Evolutionary conservation across 2,113 vertebrate genomes (phyloP).

Genomic region (Rissa tridactyla): DNA sequence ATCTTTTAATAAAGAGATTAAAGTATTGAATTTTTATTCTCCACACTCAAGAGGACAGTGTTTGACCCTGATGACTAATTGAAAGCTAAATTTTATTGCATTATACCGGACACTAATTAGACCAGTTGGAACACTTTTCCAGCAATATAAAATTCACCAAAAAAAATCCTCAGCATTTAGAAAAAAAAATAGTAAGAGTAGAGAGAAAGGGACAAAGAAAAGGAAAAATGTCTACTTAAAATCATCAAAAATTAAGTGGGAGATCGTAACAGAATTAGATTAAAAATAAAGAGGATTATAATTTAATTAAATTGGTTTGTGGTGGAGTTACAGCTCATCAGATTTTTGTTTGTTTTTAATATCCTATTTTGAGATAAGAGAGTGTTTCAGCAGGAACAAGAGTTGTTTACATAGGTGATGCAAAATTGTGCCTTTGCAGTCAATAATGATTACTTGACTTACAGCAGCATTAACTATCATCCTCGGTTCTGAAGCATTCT

Average conservation of each 20-base stretch:
- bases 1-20: constrained; percentile 65
- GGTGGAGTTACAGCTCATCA: background rate
- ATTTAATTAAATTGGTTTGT: constrained; percentile 1
- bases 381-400: background rate
- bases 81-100: constrained; percentile 1
- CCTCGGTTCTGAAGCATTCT: background rate
- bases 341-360: background rate
- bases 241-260: background rate
- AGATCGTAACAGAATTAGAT: background rate
- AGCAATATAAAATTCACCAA: background rate
- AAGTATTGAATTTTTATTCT: constrained; percentile 45
- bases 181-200: background rate
- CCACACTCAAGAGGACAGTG: background rate
- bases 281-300: constrained; percentile 35
- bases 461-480: background rate
- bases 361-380: background rate
- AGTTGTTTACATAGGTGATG: background rate
- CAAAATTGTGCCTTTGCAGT: background rate
- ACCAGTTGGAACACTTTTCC: constrained; percentile 2
- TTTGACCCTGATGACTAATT: constrained; percentile 38
- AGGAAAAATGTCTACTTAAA: background rate
- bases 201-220: background rate
- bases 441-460: background rate
- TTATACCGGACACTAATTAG: constrained; percentile 12
- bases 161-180: background rate